Percentiles rank a stretch among this genome's conserved stretches.
phyloP scores from a whole-genome alignment of 2,797 vertebrate genomes.

The Coregonus sp. region DNA sequence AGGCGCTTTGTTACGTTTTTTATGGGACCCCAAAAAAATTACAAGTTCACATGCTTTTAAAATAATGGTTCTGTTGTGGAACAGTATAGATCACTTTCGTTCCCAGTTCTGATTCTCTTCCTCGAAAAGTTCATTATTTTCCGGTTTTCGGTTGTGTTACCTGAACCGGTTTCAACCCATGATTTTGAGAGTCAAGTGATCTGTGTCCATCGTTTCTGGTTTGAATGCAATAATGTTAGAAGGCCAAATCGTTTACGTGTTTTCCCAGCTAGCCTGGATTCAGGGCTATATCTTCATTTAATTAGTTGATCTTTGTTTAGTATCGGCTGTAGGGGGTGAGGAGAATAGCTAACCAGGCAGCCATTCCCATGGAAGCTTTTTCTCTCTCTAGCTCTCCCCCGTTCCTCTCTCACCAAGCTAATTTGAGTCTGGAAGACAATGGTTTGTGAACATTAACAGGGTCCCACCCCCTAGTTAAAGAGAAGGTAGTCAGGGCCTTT shows the following conservation, averaged over 20 bases:
- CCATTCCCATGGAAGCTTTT: slow-evolving; percentile 35
- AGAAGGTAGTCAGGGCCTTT: slow-evolving; percentile 60
- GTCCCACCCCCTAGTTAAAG: slow-evolving; percentile 70
- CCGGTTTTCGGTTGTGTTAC: no score
- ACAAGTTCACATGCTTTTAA: no score
- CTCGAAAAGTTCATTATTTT: no score
- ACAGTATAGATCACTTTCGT: no score
- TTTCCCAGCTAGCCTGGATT: not conserved
- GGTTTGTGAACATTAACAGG: slow-evolving; percentile 64
- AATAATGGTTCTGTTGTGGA: no score
- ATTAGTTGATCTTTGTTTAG: not conserved
- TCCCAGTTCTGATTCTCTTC: no score
- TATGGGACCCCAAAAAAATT: no score
- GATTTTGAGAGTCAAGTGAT: not conserved
- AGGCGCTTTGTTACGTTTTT: no score
- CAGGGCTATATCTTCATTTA: not conserved
- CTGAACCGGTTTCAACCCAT: no score
- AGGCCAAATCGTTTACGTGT: not conserved
- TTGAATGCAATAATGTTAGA: not conserved
- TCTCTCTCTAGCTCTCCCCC: not conserved
- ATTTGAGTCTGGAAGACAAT: slow-evolving; percentile 58
- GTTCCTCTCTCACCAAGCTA: slow-evolving; percentile 26
- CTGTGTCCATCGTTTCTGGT: not conserved
- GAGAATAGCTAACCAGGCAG: not conserved
- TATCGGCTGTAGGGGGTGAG: not conserved